phyloP scores from a whole-genome alignment of 2,113 vertebrate species.

The Semnopithecus entellus region DNA sequence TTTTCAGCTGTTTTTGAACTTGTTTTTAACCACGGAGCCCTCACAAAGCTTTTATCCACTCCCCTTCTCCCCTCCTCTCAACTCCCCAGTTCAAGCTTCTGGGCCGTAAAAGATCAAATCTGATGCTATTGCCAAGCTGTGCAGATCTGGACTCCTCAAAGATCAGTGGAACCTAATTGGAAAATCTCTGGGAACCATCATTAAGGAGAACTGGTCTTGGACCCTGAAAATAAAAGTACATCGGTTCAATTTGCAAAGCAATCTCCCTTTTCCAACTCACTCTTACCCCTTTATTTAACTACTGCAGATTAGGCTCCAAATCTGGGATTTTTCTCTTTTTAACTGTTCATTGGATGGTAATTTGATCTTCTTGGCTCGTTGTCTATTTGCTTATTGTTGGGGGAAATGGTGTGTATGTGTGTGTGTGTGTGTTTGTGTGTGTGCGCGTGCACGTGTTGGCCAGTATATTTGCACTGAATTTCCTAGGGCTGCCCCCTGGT shows the following conservation, averaged over 20 bases:
- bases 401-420: background rate
- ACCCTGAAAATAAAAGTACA: slow-evolving; percentile 67
- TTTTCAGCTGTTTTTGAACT: slow-evolving; percentile 69
- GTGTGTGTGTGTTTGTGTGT: background rate
- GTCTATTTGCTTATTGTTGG: slow-evolving; percentile 56
- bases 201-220: slow-evolving; percentile 85
- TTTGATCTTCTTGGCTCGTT: slow-evolving; percentile 55
- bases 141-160: slow-evolving; percentile 76
- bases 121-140: slow-evolving; percentile 73
- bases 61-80: background rate
- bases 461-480: background rate
- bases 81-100: background rate
- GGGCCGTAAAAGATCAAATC: slow-evolving; percentile 79
- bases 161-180: slow-evolving; percentile 85
- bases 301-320: slow-evolving; percentile 85
- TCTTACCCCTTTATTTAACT: slow-evolving; percentile 86
- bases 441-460: background rate
- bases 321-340: slow-evolving; percentile 48
- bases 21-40: slow-evolving; percentile 61
- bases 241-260: slow-evolving; percentile 64
- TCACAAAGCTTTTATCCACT: slow-evolving; percentile 71
- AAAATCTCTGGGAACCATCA: slow-evolving; percentile 85
- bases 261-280: slow-evolving; percentile 69
- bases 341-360: slow-evolving; percentile 52
- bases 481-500: background rate